Base-by-base conservation (phyloP, 2,888 invertebrate genomes). In the Diploptera punctata region DNA sequence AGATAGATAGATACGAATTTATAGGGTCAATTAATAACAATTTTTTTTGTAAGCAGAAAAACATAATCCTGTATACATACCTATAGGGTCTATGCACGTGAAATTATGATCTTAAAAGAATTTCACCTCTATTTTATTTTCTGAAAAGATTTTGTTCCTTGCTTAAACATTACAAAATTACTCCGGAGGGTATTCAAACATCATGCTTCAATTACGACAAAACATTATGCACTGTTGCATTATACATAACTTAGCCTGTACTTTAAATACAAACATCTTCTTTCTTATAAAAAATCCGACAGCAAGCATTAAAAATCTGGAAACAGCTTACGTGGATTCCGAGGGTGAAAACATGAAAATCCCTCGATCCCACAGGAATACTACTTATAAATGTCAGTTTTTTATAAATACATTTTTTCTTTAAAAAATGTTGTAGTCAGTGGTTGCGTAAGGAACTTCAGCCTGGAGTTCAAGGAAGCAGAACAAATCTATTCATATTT, bases 251-350 rank as follows among this genome's bases (percentile, higher is more conserved):
- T 29, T 57, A 24, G 57, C 24, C 57, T 57, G 57, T 57, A 57
- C 57, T n/a, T n/a, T n/a, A n/a, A 29, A 29, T 16, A 29, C 29
- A 57, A 57, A 57, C 31, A 29, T 26, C 57, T 52, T 52, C 24
- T 24, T 57, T 38, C 13, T 38, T 24, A 44, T 16, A 26, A 44
- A 65, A 65, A 21, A 38, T 38, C 49, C 69, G 73, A 73, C 73
- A 73, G 73, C 43, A 47, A 31, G 73, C 73, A 73, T 73, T 73
- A 73, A 70, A 70, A 73, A 70, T 70, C 67, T 57, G 60, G 57
- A 33, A 57, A 57, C 54, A 70, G 73, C 73, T 73, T 73, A 73
- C 44, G 52, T 33, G 52, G 72, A 72, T 72, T 70, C 73, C 18
- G 65, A 54, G 73, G 65, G 65, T 65, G 65, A 72, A 62, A 68